Evolutionary conservation across 2,888 invertebrate species (phyloP), one percentile per base, ranked within the genome.

Genomic region (Machimus rusticus): DNA sequence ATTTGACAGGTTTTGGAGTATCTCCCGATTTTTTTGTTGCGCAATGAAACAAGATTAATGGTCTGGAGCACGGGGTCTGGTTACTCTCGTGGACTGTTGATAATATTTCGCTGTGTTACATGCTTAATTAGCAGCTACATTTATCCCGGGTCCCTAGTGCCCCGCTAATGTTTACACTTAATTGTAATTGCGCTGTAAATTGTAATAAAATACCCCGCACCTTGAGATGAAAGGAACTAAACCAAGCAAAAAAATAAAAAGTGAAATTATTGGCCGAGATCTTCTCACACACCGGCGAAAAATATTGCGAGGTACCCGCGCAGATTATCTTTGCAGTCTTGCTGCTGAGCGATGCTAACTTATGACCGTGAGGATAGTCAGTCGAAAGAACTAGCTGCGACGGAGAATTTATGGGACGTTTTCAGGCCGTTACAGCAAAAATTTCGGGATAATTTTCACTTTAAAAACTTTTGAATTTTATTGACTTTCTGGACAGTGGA

Each of bases 1-100:
- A 55, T 78, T 86, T 86, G 86, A 86, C 86, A 86, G 77, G 23
- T 76, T 86, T 86, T 78, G 55, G 86, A 86, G 37, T 86, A 86
- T 28, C 46, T 66, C 84, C n/a, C 23, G 5, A 34, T 74, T 39
- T 34, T 39, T 51, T 37, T 46, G 43, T 85, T 85, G 85, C 74
- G 74, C 74, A 85, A 85, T 85, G 37, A 85, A 34, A 43, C 43
- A 74, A 85, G 85, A 85, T 85, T 85, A 74, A 85, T 85, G 85
- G 12, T 46, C 37, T 28, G 37, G 37, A 37, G 28, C 28, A 1
- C 66, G 12, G 85, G 46, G 82, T 82, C 82, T 85, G 85, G 85
- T 74, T 85, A 43, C 85, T 74, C 23, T 85, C 74, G 66, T 28
- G 28, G 14, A 28, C 74, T 85, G 85, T 85, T 46, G 85, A 85